Evolutionary conservation across 2,797 vertebrate genomes (phyloP).

Genomic region (Malurus leucopterus): DNA sequence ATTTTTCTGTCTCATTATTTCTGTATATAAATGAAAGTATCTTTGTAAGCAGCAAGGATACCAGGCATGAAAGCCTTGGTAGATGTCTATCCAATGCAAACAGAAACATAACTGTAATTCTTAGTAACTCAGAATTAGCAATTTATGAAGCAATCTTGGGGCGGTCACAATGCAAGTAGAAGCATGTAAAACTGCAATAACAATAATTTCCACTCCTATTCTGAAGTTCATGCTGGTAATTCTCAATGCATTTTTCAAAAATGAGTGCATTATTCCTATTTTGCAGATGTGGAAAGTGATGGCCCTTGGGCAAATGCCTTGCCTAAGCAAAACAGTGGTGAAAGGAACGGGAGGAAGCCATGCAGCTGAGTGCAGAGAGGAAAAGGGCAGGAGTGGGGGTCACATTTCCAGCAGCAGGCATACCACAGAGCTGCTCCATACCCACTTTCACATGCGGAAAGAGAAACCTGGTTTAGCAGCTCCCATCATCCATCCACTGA

Average conservation of each 20-base stretch:
- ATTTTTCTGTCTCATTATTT: constrained; percentile 28
- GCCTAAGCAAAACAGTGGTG: not conserved
- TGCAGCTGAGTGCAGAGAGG: fast-evolving
- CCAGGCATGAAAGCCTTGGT: not conserved
- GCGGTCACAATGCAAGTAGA: not conserved
- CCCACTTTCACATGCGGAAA: not conserved
- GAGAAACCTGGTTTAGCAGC: not conserved
- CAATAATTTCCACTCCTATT: not conserved
- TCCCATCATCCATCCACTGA: not conserved
- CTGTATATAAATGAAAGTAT: constrained; percentile 29
- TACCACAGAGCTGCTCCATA: not conserved
- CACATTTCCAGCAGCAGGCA: not conserved
- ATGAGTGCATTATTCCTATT: not conserved
- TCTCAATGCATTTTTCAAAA: not conserved
- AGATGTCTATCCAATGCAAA: not conserved
- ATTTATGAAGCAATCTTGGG: not conserved
- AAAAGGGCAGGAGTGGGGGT: not conserved
- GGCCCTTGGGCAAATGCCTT: not conserved
- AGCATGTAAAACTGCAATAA: not conserved
- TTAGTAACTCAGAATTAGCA: not conserved
- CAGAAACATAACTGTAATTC: not conserved
- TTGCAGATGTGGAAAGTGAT: not conserved
- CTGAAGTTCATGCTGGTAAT: not conserved
- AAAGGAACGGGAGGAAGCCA: not conserved
- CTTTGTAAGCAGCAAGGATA: not conserved